These are phyloP conservation scores for Omphaloscelis lunosa DNA, from an alignment of 2,888 invertebrate species.

Conservation along the genomic window DNA sequence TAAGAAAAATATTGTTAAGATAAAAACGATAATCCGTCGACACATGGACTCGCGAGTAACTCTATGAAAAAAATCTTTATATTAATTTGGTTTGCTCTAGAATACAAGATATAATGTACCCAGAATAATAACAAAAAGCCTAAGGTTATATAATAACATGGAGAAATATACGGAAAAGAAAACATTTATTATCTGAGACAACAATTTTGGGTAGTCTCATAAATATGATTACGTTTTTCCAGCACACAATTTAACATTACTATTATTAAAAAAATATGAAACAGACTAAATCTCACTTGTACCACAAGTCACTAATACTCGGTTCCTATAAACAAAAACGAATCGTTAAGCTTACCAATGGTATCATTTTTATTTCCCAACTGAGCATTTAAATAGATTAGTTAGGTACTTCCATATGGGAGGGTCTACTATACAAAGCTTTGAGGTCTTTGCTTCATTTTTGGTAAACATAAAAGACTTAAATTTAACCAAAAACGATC, in stretches of 20 bases:
- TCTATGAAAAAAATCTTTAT: not conserved
- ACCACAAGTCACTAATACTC: not conserved
- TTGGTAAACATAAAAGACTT: no score
- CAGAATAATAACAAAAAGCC: constrained; percentile 2
- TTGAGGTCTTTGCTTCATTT: no score
- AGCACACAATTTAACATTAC: not conserved
- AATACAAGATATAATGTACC: constrained; percentile 18
- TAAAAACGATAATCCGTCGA: not conserved
- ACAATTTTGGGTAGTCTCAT: not conserved
- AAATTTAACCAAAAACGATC: no score
- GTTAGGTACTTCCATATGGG: no score
- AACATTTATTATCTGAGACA: not conserved
- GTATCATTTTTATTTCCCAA: no score
- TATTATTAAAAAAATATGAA: not conserved
- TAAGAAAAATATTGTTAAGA: not conserved
- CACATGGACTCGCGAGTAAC: not conserved
- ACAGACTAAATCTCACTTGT: not conserved
- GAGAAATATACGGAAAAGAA: not conserved
- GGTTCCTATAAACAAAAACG: no score
- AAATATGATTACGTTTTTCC: not conserved
- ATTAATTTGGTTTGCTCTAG: not conserved
- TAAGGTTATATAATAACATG: constrained; percentile 11
- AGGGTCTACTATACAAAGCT: no score
- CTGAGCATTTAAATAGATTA: no score
- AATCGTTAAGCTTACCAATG: no score